A percentile compares a stretch with the other conserved stretches of the same genome.
These are phyloP conservation scores for Brachyalestes nurse DNA, from an alignment of 2,797 vertebrate genomes.

Conservation along the genomic window DNA sequence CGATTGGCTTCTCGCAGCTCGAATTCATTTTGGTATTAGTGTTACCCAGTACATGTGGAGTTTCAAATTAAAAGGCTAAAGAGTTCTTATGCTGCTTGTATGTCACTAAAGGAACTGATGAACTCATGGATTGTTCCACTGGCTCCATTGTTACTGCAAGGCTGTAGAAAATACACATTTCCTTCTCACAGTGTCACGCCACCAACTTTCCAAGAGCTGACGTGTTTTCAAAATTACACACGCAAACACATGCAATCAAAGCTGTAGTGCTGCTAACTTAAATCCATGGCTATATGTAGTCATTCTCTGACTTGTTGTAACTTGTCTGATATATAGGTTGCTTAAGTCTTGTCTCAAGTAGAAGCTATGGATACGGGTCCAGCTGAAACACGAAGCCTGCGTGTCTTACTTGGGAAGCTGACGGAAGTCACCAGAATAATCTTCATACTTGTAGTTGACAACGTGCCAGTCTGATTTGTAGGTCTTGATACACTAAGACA, in stretches of 20 bases:
- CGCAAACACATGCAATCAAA: conserved; percentile 12
- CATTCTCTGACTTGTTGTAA: conserved; percentile 29
- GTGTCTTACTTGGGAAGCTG: conserved; percentile 91
- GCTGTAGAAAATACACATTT: conserved; percentile 55
- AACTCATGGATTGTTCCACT: conserved; percentile 51
- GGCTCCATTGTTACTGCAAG: conserved; percentile 54
- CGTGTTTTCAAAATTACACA: conserved; percentile 35
- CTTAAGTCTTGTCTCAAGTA: conserved; percentile 6
- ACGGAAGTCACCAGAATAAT: conserved; percentile 96
- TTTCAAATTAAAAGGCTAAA: not conserved
- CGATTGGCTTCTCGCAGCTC: not conserved
- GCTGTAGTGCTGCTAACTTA: not conserved
- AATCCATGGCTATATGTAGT: not conserved
- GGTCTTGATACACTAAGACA: conserved; percentile 91
- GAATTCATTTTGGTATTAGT: not conserved
- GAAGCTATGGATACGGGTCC: not conserved
- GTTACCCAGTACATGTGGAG: not conserved
- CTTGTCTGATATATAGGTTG: conserved; percentile 26
- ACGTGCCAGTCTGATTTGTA: conserved; percentile 98
- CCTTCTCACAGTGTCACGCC: conserved; percentile 54
- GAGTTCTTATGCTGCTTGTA: not conserved
- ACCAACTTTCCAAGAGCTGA: conserved; percentile 39
- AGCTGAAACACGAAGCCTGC: conserved; percentile 13
- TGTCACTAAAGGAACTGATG: conserved; percentile 34
- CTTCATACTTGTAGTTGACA: conserved; percentile 94